These are phyloP conservation scores for Dryocosmus kuriphilus DNA, from an alignment of 2,888 invertebrate genomes.

Conservation along the genomic window DNA sequence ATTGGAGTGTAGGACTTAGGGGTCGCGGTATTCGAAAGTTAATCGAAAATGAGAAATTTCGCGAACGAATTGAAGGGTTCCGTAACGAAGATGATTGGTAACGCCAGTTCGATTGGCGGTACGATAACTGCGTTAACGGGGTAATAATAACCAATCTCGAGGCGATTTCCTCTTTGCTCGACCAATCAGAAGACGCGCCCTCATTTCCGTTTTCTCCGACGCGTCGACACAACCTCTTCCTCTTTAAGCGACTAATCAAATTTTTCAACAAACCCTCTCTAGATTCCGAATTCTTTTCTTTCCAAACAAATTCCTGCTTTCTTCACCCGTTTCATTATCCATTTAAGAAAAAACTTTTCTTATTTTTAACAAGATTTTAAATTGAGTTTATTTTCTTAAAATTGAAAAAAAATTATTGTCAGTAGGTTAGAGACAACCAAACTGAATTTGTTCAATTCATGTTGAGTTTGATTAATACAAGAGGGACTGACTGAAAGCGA, in stretches of 20 bases:
- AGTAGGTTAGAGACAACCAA: not conserved
- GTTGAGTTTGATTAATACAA: not conserved
- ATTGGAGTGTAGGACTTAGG: constrained; percentile 31
- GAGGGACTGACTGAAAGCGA: not conserved
- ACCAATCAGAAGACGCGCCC: constrained; percentile 75
- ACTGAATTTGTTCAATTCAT: not conserved
- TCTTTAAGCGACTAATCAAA: constrained; percentile 64
- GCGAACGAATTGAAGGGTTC: constrained; percentile 61
- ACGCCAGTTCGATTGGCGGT: constrained; percentile 65
- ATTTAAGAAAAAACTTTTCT: constrained; percentile 2
- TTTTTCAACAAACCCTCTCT: constrained; percentile 70
- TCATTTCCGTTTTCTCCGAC: constrained; percentile 69
- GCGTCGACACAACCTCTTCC: constrained; percentile 41
- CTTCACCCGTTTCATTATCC: not conserved
- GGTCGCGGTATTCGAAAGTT: constrained; percentile 39
- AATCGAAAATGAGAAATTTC: constrained; percentile 44
- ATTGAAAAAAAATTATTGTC: not conserved
- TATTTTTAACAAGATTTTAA: not conserved
- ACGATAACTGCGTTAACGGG: constrained; percentile 71
- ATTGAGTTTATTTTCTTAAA: not conserved
- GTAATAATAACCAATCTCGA: constrained; percentile 77
- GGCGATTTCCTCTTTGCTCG: constrained; percentile 74
- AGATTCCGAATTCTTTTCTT: constrained; percentile 62
- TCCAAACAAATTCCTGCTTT: constrained; percentile 29
- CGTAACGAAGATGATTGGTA: constrained; percentile 73